Base-by-base conservation (phyloP, 2,888 invertebrate species). In the Aphodius granarius region DNA sequence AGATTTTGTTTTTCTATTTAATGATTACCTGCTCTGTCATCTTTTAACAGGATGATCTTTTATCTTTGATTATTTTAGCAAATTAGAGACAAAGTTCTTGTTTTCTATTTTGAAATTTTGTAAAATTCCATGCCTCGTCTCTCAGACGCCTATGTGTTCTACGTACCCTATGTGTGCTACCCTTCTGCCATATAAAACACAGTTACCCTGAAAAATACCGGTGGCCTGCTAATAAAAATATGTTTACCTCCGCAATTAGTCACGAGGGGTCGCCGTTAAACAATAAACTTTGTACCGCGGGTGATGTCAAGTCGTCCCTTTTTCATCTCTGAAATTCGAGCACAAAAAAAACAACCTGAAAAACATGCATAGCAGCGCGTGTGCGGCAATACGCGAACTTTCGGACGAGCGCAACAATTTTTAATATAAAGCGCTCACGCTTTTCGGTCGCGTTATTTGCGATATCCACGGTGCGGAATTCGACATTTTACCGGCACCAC, bases 231-330 rank as follows among this genome's bases (percentile, higher is more conserved):
- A 68, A 68, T 68, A 68, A 68, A 68, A 68, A 68, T 68, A 68
- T 68, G 68, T 68, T 68, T 68, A 68, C 68, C 21, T 22, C n/a
- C 68, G 68, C 68, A 68, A 68, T 68, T 68, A 68, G 68, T 68
- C 68, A 68, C 68, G 68, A 20, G 68, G 68, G 15, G 66, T 15
- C 15, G 20, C 15, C 13, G 2, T 15, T 20, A 18, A 66, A 66
- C 66, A 18, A 18, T 43, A 43, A 43, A 43, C 43, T 43, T 43
- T 43, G 43, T 1, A 3, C 43, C 9, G 13, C 43, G 43, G 9
- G 3, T 13, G 43, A 9, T 43, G 43, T 43, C 43, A 43, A 43
- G 43, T 43, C 43, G 43, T 9, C 43, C 9, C 43, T 43, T 9
- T 43, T 43, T 43, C 43, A 43, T 43, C 43, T 3, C 2, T 3